Conservation (phyloP, 2,888 invertebrate genomes). For the Taenaris catops region DNA sequence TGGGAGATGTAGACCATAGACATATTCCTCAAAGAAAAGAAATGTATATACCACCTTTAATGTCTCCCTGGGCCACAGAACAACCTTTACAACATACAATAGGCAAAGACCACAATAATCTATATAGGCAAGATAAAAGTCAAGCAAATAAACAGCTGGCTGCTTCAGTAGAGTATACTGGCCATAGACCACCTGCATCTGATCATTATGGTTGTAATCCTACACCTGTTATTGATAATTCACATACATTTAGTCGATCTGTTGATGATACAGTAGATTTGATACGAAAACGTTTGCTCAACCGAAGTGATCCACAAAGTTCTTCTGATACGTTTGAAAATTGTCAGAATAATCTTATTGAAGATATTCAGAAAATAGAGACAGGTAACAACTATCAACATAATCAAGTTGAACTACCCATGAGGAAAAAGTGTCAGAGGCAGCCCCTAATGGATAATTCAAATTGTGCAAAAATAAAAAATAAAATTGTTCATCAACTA, state of each 20-base stretch:
- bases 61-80: constrained; percentile 40
- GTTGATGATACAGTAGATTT: constrained; percentile 70
- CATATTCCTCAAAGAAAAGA: constrained; percentile 29
- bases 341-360: constrained; percentile 26
- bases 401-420: constrained; percentile 40
- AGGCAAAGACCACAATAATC: constrained; percentile 34
- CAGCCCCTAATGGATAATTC: constrained; percentile 40
- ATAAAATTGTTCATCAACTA: constrained; percentile 68
- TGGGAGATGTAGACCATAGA: constrained; percentile 61
- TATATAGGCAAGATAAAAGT: constrained; percentile 32
- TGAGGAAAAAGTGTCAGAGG: constrained; percentile 42
- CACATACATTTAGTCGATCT: constrained; percentile 58
- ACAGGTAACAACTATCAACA: constrained; percentile 25
- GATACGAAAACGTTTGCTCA: constrained; percentile 51
- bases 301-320: constrained; percentile 48
- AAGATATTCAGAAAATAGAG: constrained; percentile 31
- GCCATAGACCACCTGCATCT: constrained; percentile 67
- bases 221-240: constrained; percentile 46
- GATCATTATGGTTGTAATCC: constrained; percentile 60
- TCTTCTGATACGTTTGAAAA: constrained; percentile 28
- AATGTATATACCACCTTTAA: constrained; percentile 26
- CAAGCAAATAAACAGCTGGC: constrained; percentile 38
- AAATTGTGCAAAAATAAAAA: constrained; percentile 65
- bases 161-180: constrained; percentile 45
- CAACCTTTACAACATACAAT: constrained; percentile 34